These are phyloP conservation scores for Nycteola revayana DNA, from an alignment of 2,888 invertebrate genomes.

Conservation along the genomic window DNA sequence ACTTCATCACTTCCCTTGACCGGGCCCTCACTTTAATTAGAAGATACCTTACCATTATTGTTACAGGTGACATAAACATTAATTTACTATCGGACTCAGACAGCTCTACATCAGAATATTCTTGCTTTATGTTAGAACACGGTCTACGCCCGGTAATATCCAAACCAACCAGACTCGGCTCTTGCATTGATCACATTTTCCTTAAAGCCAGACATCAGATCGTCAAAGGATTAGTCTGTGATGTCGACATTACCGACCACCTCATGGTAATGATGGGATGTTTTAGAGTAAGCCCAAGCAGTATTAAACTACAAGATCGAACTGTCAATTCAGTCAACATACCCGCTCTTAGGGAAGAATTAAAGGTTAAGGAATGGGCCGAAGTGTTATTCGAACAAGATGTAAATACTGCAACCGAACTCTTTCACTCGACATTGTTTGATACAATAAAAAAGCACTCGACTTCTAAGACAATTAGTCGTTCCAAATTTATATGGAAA, in stretches of 20 bases:
- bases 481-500: background rate
- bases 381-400: no score
- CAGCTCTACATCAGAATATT: background rate
- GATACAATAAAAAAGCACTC: background rate
- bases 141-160: background rate
- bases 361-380: no score
- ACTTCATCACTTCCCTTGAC: no score
- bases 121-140: constrained; percentile 2
- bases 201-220: background rate
- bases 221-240: constrained; percentile 1
- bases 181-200: constrained; percentile 1
- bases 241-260: constrained; percentile 2
- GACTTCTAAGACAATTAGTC: background rate
- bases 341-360: no score
- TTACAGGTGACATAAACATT: constrained; percentile 1
- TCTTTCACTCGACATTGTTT: no score
- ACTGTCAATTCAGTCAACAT: no score
- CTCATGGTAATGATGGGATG: background rate
- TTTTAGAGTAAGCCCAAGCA: background rate
- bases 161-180: constrained; percentile 1
- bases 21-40: background rate
- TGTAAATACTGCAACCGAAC: no score
- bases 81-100: background rate
- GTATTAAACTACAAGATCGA: background rate
- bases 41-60: background rate